These are phyloP conservation scores for Lytechinus pictus DNA, from an alignment of 35 echinoderm and acorn worm species.

Conservation along the genomic window DNA sequence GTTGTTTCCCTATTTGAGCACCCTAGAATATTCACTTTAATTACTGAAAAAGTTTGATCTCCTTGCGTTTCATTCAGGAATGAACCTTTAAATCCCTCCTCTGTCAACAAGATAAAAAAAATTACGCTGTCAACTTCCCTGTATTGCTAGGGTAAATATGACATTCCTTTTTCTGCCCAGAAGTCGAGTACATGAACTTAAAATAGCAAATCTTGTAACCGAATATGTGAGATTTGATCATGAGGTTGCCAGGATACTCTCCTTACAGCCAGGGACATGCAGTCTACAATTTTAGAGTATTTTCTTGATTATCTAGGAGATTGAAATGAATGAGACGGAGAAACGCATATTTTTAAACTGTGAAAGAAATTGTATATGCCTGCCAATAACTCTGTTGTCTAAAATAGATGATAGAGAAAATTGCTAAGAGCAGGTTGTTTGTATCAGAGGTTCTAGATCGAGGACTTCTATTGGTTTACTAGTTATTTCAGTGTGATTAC, in stretches of 20 bases:
- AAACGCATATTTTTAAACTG: not conserved
- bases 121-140: not conserved
- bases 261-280: not conserved
- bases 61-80: too few relatives aligned
- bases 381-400: not conserved
- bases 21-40: too few relatives aligned
- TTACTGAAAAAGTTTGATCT: too few relatives aligned
- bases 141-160: not conserved
- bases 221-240: slow-evolving; percentile 5
- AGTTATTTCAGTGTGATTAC: not conserved
- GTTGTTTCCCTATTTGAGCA: too few relatives aligned
- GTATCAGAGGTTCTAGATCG: not conserved
- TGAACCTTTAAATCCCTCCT: not conserved
- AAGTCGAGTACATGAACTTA: not conserved
- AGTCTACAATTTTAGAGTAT: not conserved
- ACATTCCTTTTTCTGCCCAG: not conserved
- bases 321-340: not conserved
- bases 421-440: not conserved
- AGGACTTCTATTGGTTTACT: not conserved
- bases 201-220: not conserved
- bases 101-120: not conserved
- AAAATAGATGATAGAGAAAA: not conserved
- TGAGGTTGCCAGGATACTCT: slow-evolving; percentile 16
- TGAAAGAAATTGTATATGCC: not conserved
- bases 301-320: not conserved